These are phyloP conservation scores for Eucera pruinosa DNA, from an alignment of 2,888 invertebrate species.

Conservation along the genomic window DNA sequence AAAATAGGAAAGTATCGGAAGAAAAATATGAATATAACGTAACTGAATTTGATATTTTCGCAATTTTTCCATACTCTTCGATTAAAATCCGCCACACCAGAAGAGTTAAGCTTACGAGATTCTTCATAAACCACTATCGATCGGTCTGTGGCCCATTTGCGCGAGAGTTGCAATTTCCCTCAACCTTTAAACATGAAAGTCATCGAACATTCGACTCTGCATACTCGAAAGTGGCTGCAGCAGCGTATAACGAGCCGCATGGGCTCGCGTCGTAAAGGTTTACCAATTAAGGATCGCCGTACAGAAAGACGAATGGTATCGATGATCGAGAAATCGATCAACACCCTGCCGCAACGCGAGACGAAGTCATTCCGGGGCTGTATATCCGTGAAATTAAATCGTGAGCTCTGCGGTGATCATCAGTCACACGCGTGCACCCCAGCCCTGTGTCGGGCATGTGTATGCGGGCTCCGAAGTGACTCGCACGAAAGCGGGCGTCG, in stretches of 20 bases:
- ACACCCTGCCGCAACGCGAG: conserved; percentile 45
- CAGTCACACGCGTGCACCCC: conserved; percentile 67
- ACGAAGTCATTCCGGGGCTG: conserved; percentile 58
- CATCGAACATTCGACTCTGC: not conserved
- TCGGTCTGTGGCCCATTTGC: not conserved
- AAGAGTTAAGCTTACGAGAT: no score
- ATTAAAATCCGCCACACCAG: no score
- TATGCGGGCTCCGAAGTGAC: conserved; percentile 51
- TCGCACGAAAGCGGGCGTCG: conserved; percentile 64
- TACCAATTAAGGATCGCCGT: conserved; percentile 46
- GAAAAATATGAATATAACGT: no score
- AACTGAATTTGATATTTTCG: no score
- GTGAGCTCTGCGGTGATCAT: conserved; percentile 71
- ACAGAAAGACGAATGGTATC: conserved; percentile 30
- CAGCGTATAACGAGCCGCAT: not conserved
- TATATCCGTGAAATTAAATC: conserved; percentile 77
- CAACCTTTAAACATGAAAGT: not conserved
- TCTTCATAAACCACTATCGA: not conserved
- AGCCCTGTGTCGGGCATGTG: conserved; percentile 14
- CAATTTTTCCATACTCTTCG: no score
- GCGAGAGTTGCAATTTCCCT: not conserved
- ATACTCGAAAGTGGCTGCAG: not conserved
- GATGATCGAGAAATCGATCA: conserved; percentile 60
- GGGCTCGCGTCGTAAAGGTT: conserved; percentile 42
- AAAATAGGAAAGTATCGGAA: no score